These are phyloP conservation scores for Melanotaenia maccullochi DNA, from an alignment of 2,797 vertebrate genomes.

Conservation along the genomic window DNA sequence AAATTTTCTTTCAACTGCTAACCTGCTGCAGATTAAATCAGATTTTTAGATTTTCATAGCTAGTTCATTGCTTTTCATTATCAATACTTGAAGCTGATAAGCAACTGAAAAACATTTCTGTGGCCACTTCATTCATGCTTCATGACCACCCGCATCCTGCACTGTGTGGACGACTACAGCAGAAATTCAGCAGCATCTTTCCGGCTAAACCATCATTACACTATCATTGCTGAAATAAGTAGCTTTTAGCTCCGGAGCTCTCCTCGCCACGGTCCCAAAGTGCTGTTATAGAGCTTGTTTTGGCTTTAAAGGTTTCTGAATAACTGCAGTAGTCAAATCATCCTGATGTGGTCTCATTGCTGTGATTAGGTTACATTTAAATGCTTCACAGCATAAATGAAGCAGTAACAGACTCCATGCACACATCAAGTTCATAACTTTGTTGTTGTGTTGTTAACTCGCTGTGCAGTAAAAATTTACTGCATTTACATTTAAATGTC, in stretches of 20 bases:
- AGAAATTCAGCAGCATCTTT: neutral
- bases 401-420: neutral
- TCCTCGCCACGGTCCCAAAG: neutral
- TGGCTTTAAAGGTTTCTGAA: neutral
- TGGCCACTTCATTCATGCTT: neutral
- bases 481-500: no score
- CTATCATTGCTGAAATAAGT: neutral
- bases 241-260: neutral
- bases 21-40: constrained; percentile 45
- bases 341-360: neutral
- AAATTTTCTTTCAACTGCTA: constrained; percentile 39
- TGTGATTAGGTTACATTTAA: neutral
- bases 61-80: neutral
- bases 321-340: neutral
- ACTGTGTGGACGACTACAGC: neutral
- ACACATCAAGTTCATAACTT: no score
- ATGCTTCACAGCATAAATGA: neutral
- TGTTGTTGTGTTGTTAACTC: no score
- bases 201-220: neutral
- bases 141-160: neutral
- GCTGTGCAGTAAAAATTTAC: no score
- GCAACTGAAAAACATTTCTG: neutral
- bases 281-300: neutral
- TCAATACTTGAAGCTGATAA: neutral
- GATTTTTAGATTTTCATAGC: constrained; percentile 5